These are phyloP conservation scores for Trichogramma dendrolimi DNA, from an alignment of 2,888 invertebrate genomes.

Conservation along the genomic window DNA sequence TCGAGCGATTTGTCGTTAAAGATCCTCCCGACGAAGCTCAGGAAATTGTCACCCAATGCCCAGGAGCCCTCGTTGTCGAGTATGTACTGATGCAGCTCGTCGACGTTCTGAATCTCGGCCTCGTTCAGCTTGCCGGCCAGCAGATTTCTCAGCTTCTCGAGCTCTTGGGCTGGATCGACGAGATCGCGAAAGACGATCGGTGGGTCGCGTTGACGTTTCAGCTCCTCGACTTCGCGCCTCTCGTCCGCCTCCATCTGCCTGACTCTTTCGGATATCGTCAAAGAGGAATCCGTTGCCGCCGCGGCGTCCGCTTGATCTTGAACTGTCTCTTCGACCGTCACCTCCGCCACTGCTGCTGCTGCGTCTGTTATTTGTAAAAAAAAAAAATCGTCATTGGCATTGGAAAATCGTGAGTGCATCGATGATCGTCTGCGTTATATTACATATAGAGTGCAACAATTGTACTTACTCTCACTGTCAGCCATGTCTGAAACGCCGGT, in stretches of 20 bases:
- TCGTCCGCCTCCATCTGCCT: slow-evolving; percentile 63
- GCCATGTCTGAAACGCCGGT: slow-evolving; percentile 45
- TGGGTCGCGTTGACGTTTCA: slow-evolving; percentile 70
- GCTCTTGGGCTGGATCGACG: slow-evolving; percentile 70
- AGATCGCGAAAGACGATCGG: slow-evolving; percentile 72
- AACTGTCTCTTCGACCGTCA: slow-evolving; percentile 29
- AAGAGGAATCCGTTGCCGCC: slow-evolving; percentile 37
- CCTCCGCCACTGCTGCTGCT: slow-evolving; percentile 38
- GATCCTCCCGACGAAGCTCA: slow-evolving; percentile 71
- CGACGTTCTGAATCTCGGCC: slow-evolving; percentile 72
- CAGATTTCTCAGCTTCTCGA: slow-evolving; percentile 66
- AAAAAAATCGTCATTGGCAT: not conserved
- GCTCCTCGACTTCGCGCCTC: slow-evolving; percentile 64
- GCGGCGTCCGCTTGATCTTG: slow-evolving; percentile 14
- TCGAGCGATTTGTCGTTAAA: slow-evolving; percentile 60
- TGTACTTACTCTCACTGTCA: slow-evolving; percentile 42
- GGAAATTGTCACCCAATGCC: slow-evolving; percentile 85
- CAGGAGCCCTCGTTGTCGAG: slow-evolving; percentile 87
- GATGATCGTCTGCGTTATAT: not conserved
- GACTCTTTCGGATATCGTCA: slow-evolving; percentile 56
- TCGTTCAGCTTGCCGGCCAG: slow-evolving; percentile 69
- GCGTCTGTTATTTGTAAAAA: not conserved
- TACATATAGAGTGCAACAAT: not conserved
- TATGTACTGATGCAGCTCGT: slow-evolving; percentile 83
- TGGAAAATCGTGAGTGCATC: not conserved